phyloP scores from a whole-genome alignment of 2,888 invertebrate genomes.

The Saturnia japonica region DNA sequence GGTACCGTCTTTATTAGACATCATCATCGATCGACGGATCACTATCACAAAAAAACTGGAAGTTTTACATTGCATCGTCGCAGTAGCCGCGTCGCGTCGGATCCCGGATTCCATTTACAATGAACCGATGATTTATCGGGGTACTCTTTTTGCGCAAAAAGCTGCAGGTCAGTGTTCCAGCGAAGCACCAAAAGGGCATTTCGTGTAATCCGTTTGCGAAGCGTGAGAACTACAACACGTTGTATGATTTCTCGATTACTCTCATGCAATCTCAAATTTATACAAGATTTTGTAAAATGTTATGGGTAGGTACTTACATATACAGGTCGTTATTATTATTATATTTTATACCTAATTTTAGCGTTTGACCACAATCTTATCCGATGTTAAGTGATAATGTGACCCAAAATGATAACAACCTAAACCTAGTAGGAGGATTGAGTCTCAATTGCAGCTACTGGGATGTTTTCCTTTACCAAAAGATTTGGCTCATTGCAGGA shows the following conservation, averaged over 20 bases:
- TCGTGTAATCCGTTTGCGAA: constrained; percentile 69
- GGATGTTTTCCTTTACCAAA: too few relatives aligned
- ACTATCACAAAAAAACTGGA: constrained; percentile 51
- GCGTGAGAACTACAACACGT: constrained; percentile 64
- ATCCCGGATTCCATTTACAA: constrained; percentile 67
- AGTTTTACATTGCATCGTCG: constrained; percentile 50
- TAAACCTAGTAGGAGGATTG: too few relatives aligned
- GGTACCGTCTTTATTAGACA: constrained; percentile 71
- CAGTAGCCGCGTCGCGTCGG: too few relatives aligned
- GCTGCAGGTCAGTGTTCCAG: constrained; percentile 72
- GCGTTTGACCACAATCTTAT: too few relatives aligned
- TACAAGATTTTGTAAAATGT: constrained; percentile 1
- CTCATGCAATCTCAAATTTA: not conserved
- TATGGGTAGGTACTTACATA: not conserved
- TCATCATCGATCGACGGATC: constrained; percentile 58
- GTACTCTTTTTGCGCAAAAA: constrained; percentile 77
- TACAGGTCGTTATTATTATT: not conserved
- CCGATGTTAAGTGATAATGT: too few relatives aligned
- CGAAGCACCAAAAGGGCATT: constrained; percentile 80
- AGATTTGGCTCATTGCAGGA: too few relatives aligned
- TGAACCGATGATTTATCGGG: constrained; percentile 76
- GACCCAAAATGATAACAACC: too few relatives aligned
- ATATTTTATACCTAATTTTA: too few relatives aligned
- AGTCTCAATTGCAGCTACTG: too few relatives aligned
- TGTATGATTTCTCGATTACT: constrained; percentile 14